These are phyloP conservation scores for Hesperophylax magnus DNA, from an alignment of 1,140 invertebrate genomes.

Conservation along the genomic window DNA sequence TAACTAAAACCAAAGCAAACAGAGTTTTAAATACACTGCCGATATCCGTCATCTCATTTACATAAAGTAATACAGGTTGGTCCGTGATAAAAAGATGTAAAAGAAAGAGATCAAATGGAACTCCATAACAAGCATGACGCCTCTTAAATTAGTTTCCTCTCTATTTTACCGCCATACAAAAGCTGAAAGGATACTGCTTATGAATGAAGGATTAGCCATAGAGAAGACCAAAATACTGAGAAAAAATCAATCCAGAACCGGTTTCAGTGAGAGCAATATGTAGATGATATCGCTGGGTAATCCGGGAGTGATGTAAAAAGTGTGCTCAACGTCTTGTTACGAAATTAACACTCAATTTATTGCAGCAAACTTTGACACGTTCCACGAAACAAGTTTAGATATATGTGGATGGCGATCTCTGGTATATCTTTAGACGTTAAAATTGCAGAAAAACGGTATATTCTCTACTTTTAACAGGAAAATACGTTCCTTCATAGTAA, in stretches of 20 bases:
- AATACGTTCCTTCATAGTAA: too few relatives aligned
- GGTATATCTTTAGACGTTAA: too few relatives aligned
- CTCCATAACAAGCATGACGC: slow-evolving; percentile 19
- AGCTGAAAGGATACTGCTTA: slow-evolving; percentile 17
- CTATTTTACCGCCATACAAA: slow-evolving; percentile 32
- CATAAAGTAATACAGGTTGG: slow-evolving; percentile 3
- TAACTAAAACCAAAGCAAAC: neutral
- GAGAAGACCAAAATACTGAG: neutral
- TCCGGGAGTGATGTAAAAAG: slow-evolving; percentile 26
- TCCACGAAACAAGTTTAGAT: neutral
- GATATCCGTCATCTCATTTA: neutral
- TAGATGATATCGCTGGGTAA: slow-evolving; percentile 2
- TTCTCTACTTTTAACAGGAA: too few relatives aligned
- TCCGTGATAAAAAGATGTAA: neutral
- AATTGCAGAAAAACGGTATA: too few relatives aligned
- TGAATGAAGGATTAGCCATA: slow-evolving; percentile 17
- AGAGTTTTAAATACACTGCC: neutral
- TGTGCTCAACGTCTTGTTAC: slow-evolving; percentile 5
- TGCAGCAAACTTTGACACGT: neutral
- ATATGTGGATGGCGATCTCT: neutral
- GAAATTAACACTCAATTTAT: slow-evolving; percentile 21
- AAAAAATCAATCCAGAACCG: slow-evolving; percentile 25
- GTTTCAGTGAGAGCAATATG: neutral
- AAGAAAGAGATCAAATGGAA: neutral
- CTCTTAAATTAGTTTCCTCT: slow-evolving; percentile 26